A percentile compares a stretch with the other conserved stretches of the same genome.
These are phyloP conservation scores for Enteromius paludinosus DNA, from an alignment of 2,797 vertebrate species.

Conservation along the genomic window DNA sequence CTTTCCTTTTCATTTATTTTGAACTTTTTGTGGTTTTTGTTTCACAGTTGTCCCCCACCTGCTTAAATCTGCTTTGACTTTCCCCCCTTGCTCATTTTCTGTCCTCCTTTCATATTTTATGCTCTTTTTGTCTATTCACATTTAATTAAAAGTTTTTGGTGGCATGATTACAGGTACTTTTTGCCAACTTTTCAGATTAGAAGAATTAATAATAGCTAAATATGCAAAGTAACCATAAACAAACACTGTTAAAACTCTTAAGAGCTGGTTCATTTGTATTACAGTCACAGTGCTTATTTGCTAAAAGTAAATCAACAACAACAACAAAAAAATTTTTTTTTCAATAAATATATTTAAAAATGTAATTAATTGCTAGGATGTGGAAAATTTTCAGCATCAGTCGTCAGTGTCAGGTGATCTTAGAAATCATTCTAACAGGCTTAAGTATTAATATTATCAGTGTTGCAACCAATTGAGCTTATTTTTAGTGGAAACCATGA, in stretches of 20 bases:
- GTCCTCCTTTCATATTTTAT: slow-evolving; percentile 40
- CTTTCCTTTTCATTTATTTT: slow-evolving; percentile 58
- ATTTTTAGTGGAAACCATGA: neutral
- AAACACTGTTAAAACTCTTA: neutral
- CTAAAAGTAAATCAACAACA: neutral
- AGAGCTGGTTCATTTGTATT: neutral
- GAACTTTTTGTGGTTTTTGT: neutral
- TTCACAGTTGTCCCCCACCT: neutral
- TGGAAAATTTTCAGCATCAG: neutral
- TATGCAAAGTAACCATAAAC: neutral
- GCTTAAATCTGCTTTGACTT: slow-evolving; percentile 9
- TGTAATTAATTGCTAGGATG: neutral
- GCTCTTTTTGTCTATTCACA: slow-evolving; percentile 14
- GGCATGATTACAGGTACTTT: neutral
- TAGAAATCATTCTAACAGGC: neutral
- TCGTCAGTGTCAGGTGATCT: neutral
- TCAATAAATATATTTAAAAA: neutral
- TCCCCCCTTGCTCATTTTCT: slow-evolving; percentile 16
- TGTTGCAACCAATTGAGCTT: neutral
- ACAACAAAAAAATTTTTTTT: neutral
- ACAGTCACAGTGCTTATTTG: neutral
- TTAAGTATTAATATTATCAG: neutral
- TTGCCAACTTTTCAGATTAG: slow-evolving; percentile 14
- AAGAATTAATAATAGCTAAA: slow-evolving; percentile 7
- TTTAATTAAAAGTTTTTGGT: slow-evolving; percentile 1